phyloP scores from a whole-genome alignment of 1,140 invertebrate species.

The Apis dorsata region DNA sequence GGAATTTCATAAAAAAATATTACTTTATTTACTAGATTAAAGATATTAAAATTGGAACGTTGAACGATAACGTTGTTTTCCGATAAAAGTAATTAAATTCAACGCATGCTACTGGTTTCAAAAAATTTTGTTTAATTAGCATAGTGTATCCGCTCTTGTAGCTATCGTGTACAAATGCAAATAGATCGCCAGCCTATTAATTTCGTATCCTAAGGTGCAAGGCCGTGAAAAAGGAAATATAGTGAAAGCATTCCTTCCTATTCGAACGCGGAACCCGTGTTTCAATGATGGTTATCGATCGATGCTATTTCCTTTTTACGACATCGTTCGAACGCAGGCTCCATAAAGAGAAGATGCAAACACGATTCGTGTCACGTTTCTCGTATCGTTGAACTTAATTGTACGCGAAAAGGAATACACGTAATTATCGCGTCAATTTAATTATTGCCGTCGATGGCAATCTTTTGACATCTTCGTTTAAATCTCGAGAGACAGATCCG shows the following conservation, averaged over 20 bases:
- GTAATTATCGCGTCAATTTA: not conserved
- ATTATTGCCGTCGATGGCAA: not conserved
- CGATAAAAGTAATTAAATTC: constrained; percentile 18
- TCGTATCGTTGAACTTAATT: constrained; percentile 17
- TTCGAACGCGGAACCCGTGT: constrained; percentile 1
- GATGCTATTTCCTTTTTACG: constrained; percentile 13
- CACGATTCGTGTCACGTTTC: constrained; percentile 29
- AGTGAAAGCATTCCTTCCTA: not conserved
- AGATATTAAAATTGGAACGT: not conserved
- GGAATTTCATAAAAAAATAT: not conserved
- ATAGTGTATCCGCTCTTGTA: not conserved
- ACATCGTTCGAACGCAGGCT: not conserved
- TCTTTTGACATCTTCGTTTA: not conserved
- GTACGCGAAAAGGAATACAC: not conserved
- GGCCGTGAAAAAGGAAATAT: not conserved
- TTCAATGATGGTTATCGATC: not conserved
- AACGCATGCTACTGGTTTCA: not conserved
- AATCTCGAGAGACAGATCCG: not conserved
- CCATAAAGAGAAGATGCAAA: not conserved
- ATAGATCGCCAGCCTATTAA: not conserved
- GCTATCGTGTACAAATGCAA: not conserved
- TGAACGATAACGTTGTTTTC: not conserved
- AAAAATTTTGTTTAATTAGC: not conserved
- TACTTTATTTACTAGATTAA: not conserved
- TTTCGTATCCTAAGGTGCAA: not conserved